Conservation (phyloP, 2,888 invertebrate species). For the Reticulitermes lucifugus region DNA sequence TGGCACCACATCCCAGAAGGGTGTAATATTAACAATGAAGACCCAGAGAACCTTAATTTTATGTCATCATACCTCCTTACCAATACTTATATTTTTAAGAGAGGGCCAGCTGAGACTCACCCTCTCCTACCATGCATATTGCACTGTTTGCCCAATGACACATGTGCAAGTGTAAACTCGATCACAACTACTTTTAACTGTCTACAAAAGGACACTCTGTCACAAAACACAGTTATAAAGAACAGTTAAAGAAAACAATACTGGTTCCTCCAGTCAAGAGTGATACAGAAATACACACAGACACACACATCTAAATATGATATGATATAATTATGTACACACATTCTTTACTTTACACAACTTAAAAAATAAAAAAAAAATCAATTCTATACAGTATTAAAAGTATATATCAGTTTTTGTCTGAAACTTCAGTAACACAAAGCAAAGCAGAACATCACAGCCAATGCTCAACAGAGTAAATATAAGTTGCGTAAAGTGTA, state of each 20-base stretch:
- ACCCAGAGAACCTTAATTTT: too few species aligned
- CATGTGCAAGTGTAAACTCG: too few species aligned
- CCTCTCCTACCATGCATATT: background rate
- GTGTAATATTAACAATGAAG: too few species aligned
- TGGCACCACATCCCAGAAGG: too few species aligned
- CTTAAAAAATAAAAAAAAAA: conserved; percentile 17
- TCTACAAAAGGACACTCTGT: too few species aligned
- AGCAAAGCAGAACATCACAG: background rate
- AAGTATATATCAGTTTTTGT: background rate
- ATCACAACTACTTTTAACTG: too few species aligned
- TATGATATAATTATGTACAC: conserved; percentile 23
- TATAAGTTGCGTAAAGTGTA: too few species aligned
- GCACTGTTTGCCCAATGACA: background rate
- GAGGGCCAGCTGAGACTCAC: background rate
- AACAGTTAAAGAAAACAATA: conserved; percentile 21
- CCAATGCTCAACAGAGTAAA: too few species aligned
- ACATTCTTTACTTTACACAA: conserved; percentile 7
- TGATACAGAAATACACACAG: background rate
- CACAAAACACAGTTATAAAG: background rate
- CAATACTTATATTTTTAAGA: background rate
- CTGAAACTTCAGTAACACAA: conserved; percentile 21
- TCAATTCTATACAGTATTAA: conserved; percentile 28
- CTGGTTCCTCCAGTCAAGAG: background rate
- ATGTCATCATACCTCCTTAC: too few species aligned
- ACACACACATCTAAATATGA: background rate